Conservation (phyloP, 2,888 invertebrate species). For the Oegoconia quadripuncta region DNA sequence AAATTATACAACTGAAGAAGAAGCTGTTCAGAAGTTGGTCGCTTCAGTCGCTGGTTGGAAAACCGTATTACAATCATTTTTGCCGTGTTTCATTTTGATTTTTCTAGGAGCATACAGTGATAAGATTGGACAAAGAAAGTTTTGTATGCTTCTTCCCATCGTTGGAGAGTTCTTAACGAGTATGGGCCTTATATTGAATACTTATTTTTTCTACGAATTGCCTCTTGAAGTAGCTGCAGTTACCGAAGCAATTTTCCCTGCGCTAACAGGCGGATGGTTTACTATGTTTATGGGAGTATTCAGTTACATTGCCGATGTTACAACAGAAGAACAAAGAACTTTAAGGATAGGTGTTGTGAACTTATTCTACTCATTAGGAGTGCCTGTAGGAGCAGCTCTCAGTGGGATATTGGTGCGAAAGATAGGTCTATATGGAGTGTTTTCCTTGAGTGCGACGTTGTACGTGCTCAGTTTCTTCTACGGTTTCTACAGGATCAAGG, state of each 20-base stretch:
- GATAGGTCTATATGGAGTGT: slow-evolving; percentile 91
- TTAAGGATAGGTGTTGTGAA: slow-evolving; percentile 92
- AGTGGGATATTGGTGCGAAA: slow-evolving; percentile 88
- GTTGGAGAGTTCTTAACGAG: slow-evolving; percentile 89
- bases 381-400: slow-evolving; percentile 92
- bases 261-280: slow-evolving; percentile 91
- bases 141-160: slow-evolving; percentile 91
- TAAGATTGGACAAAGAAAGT: slow-evolving; percentile 83
- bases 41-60: slow-evolving; percentile 93
- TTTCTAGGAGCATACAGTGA: slow-evolving; percentile 91
- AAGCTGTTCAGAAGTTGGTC: slow-evolving; percentile 85
- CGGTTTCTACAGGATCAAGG: slow-evolving; percentile 85
- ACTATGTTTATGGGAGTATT: slow-evolving; percentile 95
- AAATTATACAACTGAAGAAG: slow-evolving; percentile 77
- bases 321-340: slow-evolving; percentile 90
- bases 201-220: slow-evolving; percentile 87
- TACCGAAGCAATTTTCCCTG: slow-evolving; percentile 89
- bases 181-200: slow-evolving; percentile 87
- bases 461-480: slow-evolving; percentile 87
- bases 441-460: slow-evolving; percentile 85
- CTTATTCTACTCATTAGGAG: slow-evolving; percentile 91
- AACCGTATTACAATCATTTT: slow-evolving; percentile 88
- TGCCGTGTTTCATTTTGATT: slow-evolving; percentile 88
- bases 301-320: slow-evolving; percentile 93
- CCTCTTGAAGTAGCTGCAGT: slow-evolving; percentile 90